Base-by-base conservation (phyloP, 2,888 invertebrate genomes). In the Pyrocoelia pectoralis region DNA sequence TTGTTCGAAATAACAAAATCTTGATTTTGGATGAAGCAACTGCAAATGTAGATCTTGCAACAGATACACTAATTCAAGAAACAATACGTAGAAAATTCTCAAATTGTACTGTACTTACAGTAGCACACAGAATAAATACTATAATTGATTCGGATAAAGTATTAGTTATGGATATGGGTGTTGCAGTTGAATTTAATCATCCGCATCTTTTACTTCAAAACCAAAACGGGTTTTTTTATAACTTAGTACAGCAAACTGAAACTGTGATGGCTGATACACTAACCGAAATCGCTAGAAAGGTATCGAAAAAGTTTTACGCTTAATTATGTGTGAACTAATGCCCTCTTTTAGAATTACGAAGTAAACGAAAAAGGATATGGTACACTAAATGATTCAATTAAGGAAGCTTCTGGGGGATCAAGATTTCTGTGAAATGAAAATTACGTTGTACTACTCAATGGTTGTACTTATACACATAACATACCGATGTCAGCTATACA, bases 131-230 rank as follows among this genome's bases (percentile, higher is more conserved):
- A 43, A 84, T 95, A 6, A 88, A 94, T 74, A 94, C 94, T 0
- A 89, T 94, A 51, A 93, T 94, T 89, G 93, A 94, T 80, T 92
- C 91, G 0, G 92, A 93, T 81, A 87, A 88, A 80, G 87, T 92
- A 67, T 72, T 87, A 68, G 87, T 87, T 10, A 80, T 88, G 74
- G 85, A 87, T 71, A 82, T 82, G 29, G 88, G 88, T 0, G 72
- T 73, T 19, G 74, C 84, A 40, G 77, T 75, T 17, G 93, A 89
- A 1, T 68, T 61, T 57, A 85, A 84, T 65, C 79, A 81, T 24
- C 86, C 87, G 0, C 76, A 81, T 69, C 69, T 72, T n/a, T 68
- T 79, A 38, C 66, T 79, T 17, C 69, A 73, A 54, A 73, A 76
- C 48, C 65, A 70, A 12, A 64, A 73, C 48, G 73, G 77, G 41